A percentile compares a stretch with the other conserved stretches of the same genome.
phyloP scores from a whole-genome alignment of 2,113 vertebrate species.

The Plecotus auritus region DNA sequence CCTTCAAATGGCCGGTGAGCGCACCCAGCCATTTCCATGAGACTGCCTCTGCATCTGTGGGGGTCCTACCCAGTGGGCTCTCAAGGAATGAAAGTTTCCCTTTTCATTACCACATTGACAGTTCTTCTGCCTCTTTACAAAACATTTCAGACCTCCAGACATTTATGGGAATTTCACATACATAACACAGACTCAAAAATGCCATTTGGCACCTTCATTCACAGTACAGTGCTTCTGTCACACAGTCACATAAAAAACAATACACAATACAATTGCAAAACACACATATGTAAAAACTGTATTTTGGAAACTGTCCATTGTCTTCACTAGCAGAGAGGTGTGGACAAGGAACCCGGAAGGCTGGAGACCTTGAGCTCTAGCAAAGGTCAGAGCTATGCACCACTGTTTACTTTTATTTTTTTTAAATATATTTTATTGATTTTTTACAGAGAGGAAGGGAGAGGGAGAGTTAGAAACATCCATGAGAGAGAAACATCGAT shows the following conservation, averaged over 20 bases:
- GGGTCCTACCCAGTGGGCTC: background rate
- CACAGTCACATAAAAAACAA: background rate
- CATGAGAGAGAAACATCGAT: too few species aligned
- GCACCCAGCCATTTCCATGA: background rate
- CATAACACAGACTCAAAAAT: conserved; percentile 4
- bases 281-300: background rate
- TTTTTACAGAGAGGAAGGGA: too few species aligned
- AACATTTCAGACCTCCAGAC: background rate
- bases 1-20: background rate
- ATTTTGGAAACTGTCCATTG: background rate
- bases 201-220: background rate
- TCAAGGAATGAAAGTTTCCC: background rate
- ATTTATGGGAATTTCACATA: background rate
- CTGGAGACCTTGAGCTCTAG: too few species aligned
- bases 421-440: too few species aligned
- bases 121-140: background rate
- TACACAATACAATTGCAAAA: background rate
- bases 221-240: background rate
- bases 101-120: rapidly evolving
- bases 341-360: too few species aligned
- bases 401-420: too few species aligned
- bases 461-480: too few species aligned
- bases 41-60: background rate
- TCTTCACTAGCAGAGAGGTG: too few species aligned
- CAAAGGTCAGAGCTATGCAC: too few species aligned